Evolutionary conservation across 2,888 invertebrate genomes (phyloP), one percentile per base, ranked within the genome.

Genomic region (Drosophila sordidula): DNA sequence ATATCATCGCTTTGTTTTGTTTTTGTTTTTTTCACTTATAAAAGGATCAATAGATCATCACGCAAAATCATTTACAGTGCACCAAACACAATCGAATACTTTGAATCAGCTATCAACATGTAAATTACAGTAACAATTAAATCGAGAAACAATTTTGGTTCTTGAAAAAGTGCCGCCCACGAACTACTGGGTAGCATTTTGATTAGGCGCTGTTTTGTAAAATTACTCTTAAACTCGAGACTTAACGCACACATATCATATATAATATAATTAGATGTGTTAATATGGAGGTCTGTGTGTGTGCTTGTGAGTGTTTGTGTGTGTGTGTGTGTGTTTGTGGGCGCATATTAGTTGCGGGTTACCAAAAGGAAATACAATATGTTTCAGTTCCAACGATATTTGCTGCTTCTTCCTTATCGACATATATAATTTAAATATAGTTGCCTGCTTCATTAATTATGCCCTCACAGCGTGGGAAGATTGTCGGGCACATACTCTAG

Each of bases 401-500:
- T 68, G 50, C 51, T 50, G 42, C 36, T 67, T 57, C 50, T 47
- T 56, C 38, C 55, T 65, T 81, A 74, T 66, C 62, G 64, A 65
- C 68, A 70, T 55, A 58, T 47, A 49, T 69, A 63, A 62, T 41
- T 62, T 65, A 70, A 50, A 69, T 62, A 67, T 64, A 70, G 52
- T 65, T 62, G 11, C 50, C 61, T 72, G 39, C 14, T 42, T 46
- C 34, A 39, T 32, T 4, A 29, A 41, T 14, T 54, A 32, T 50
- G 9, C 29, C 16, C 29, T 71, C 67, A 82, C 66, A 85, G 58
- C 83, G 90, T 85, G 70, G 92, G 91, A 86, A 94, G 87, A 90
- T 92, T 92, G 44, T 78, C 88, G 66, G 94, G 94, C 86, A 94
- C 91, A 89, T 92, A 92, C 91, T 95, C 94, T 66, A 96, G 95